phyloP scores from a whole-genome alignment of 2,113 vertebrate genomes.

The Myiozetetes cayanensis region DNA sequence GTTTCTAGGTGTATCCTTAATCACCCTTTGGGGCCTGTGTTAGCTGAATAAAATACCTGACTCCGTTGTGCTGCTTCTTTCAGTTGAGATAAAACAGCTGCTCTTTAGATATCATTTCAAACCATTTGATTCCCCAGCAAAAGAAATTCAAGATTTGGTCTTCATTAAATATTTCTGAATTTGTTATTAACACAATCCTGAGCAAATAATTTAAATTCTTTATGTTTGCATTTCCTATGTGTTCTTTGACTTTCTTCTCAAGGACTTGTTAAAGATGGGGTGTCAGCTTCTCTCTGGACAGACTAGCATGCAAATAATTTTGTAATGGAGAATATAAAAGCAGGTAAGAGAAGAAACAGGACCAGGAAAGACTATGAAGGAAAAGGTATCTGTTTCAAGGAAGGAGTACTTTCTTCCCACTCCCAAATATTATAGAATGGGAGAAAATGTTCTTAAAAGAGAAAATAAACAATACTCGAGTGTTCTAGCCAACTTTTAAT shows the following conservation, averaged over 20 bases:
- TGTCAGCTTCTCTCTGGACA: background rate
- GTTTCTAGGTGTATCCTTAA: background rate
- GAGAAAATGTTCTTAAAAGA: background rate
- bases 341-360: background rate
- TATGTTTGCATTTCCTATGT: background rate
- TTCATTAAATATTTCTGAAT: background rate
- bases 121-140: fast-evolving
- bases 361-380: background rate
- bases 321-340: background rate
- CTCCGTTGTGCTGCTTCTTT: background rate
- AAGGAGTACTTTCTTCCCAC: background rate
- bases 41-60: background rate
- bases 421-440: background rate
- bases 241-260: background rate
- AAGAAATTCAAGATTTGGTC: background rate
- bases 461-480: background rate
- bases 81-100: background rate
- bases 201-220: background rate
- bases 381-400: background rate
- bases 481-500: background rate
- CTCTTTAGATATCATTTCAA: background rate
- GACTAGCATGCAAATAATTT: background rate
- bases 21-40: background rate
- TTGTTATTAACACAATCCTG: background rate
- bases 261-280: background rate